These are phyloP conservation scores for Propithecus deckenii DNA, from an alignment of 2,797 vertebrate genomes.

Conservation along the genomic window DNA sequence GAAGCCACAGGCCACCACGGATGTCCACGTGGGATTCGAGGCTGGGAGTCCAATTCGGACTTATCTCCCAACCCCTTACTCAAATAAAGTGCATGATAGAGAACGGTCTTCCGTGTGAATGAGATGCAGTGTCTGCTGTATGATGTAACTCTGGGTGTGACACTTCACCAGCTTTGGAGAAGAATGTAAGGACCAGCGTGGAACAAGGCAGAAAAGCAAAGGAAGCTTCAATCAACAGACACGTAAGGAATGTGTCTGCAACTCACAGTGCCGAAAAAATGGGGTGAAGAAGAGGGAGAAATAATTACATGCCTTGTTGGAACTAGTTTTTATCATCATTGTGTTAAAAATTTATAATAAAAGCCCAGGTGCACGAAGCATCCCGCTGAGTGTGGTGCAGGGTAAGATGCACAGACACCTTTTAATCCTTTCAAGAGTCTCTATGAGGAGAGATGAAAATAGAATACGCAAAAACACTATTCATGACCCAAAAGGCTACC, in stretches of 20 bases:
- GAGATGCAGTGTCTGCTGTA: not conserved
- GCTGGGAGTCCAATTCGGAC: fast-evolving
- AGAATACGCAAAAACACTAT: not conserved
- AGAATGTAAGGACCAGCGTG: too few species aligned
- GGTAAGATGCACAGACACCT: not conserved
- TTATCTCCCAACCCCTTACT: not conserved
- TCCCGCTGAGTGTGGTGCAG: not conserved
- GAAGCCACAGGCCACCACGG: fast-evolving
- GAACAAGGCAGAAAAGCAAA: not conserved
- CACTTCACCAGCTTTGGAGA: fast-evolving
- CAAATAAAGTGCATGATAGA: fast-evolving
- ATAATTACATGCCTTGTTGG: not conserved
- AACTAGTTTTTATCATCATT: not conserved
- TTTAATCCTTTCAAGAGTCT: not conserved
- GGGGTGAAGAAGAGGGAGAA: not conserved
- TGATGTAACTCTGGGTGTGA: not conserved
- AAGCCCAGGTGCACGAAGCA: not conserved
- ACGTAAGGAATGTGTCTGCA: fast-evolving
- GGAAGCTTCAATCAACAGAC: not conserved
- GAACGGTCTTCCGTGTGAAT: fast-evolving
- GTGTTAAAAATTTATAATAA: not conserved
- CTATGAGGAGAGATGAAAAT: not conserved
- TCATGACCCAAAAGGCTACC: not conserved
- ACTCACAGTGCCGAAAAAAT: fast-evolving
- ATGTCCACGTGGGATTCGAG: too few species aligned